These are phyloP conservation scores for Neodiprion pinetum DNA, from an alignment of 1,140 invertebrate genomes.

Conservation along the genomic window DNA sequence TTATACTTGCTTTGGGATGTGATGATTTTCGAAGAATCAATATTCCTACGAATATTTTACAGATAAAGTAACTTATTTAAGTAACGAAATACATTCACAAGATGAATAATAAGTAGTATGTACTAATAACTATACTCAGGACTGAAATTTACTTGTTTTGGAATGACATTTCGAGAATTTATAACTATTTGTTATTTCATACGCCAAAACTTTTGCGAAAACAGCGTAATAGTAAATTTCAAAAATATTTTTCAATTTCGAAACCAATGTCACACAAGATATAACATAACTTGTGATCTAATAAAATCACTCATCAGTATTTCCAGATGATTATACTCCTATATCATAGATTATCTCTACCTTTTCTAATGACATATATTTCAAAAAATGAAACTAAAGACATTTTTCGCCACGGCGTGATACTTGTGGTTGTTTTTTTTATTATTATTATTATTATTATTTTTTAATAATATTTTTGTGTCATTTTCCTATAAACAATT, in stretches of 20 bases:
- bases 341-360: too few relatives aligned
- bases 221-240: neutral
- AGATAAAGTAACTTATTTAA: constrained; percentile 1
- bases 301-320: too few relatives aligned
- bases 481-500: too few relatives aligned
- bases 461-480: too few relatives aligned
- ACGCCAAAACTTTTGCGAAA: neutral
- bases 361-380: too few relatives aligned
- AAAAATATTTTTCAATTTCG: neutral
- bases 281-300: too few relatives aligned
- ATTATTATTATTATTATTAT: too few relatives aligned
- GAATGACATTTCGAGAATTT: neutral
- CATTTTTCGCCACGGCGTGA: too few relatives aligned
- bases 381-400: too few relatives aligned
- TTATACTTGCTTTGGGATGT: neutral
- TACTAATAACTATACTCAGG: neutral
- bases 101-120: neutral
- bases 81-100: neutral
- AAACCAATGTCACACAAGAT: neutral
- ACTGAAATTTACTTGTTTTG: neutral
- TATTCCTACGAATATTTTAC: neutral
- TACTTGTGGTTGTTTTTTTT: too few relatives aligned
- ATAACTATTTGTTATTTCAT: neutral
- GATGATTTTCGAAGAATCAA: constrained; percentile 5
- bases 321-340: too few relatives aligned